phyloP scores from a whole-genome alignment of 2,113 vertebrate genomes.

The Prolemur simus region DNA sequence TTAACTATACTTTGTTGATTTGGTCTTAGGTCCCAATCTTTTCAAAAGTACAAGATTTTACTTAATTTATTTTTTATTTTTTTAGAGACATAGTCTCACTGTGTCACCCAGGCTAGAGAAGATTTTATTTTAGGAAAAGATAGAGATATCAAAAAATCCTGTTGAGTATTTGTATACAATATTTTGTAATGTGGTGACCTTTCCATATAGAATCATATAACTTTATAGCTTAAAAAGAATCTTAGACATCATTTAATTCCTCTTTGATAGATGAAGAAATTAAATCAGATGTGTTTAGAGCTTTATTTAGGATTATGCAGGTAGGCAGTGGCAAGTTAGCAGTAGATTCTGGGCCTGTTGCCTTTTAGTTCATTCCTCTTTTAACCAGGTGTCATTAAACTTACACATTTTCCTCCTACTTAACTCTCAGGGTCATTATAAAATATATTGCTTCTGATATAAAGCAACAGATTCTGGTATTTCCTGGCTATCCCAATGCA shows the following conservation, averaged over 20 bases:
- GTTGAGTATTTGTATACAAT: background rate
- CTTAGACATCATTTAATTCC: background rate
- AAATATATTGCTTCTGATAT: slow-evolving; percentile 14
- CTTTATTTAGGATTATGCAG: background rate
- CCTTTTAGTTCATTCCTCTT: background rate
- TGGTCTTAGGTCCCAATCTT: background rate
- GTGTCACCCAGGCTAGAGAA: too few species aligned
- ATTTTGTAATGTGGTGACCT: background rate
- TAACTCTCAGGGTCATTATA: background rate
- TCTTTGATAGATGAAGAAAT: background rate
- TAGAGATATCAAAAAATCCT: background rate
- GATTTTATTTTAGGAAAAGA: background rate
- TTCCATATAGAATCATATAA: background rate
- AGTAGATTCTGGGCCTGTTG: background rate
- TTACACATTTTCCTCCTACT: background rate
- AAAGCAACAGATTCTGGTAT: background rate
- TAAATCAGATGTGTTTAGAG: background rate
- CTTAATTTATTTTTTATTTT: background rate
- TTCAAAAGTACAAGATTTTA: background rate
- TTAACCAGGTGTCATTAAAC: background rate
- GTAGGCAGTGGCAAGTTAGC: background rate
- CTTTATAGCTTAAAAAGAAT: background rate
- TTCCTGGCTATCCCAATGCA: background rate
- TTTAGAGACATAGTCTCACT: too few species aligned
- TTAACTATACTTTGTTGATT: background rate